Conservation (phyloP, 2,797 vertebrate genomes). For the Ammospiza maritima region DNA sequence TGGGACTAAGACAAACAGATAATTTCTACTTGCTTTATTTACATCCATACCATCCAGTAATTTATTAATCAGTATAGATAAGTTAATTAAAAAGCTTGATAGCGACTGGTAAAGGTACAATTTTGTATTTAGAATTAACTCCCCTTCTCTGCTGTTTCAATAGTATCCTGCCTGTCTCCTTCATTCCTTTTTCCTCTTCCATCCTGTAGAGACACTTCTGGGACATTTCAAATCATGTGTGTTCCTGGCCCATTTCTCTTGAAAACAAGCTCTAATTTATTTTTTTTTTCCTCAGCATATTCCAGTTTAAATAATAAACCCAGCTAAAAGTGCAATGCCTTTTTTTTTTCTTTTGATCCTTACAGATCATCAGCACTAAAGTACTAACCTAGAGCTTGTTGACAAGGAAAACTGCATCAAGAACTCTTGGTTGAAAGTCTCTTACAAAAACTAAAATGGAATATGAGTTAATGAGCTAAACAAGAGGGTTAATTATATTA, state of each 20-base stretch:
- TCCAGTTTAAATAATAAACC: not conserved
- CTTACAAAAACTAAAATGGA: not conserved
- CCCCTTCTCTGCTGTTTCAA: not conserved
- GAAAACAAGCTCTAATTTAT: not conserved
- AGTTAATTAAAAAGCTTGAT: not conserved
- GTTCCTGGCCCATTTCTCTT: not conserved
- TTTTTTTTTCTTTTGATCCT: not conserved
- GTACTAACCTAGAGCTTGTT: not conserved
- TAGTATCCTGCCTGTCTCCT: not conserved
- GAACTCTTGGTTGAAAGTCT: not conserved
- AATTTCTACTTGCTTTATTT: not conserved
- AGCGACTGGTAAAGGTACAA: rapidly evolving
- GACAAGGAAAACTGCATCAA: not conserved
- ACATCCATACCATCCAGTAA: not conserved
- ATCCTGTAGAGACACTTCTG: not conserved
- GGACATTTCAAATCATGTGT: rapidly evolving
- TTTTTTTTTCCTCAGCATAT: not conserved
- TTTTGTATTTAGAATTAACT: not conserved
- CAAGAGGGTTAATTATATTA: not conserved
- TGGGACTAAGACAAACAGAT: not conserved
- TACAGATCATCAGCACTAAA: not conserved
- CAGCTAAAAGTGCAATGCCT: rapidly evolving
- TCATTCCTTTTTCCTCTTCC: not conserved
- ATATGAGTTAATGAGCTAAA: not conserved
- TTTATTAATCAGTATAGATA: not conserved